Percentiles rank a stretch among this genome's conserved stretches.
Evolutionary conservation across 2,797 vertebrate genomes (phyloP).

Genomic region (Onychomys leucogaster): DNA sequence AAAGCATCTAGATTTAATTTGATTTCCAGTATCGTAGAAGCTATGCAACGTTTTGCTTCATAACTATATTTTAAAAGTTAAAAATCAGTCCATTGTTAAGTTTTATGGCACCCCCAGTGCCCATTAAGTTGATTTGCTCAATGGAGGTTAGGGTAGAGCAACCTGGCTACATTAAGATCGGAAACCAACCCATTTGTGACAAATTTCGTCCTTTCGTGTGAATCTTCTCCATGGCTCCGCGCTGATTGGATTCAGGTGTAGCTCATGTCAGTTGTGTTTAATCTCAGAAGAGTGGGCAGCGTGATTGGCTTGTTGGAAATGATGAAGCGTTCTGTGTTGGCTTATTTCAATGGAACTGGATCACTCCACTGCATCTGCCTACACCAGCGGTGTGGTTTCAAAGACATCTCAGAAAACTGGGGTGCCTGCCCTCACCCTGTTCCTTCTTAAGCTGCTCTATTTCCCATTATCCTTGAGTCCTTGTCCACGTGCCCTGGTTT

Average conservation of each 20-base stretch:
- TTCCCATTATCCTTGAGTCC: slow-evolving; percentile 85
- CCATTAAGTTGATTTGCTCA: slow-evolving; percentile 92
- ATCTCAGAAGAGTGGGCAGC: slow-evolving; percentile 85
- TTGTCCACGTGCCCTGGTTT: slow-evolving; percentile 85
- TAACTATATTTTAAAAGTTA: slow-evolving; percentile 91
- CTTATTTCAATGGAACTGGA: slow-evolving; percentile 65
- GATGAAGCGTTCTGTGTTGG: slow-evolving; percentile 71
- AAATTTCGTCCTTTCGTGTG: slow-evolving; percentile 88
- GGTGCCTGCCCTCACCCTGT: slow-evolving; percentile 70
- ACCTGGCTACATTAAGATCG: slow-evolving; percentile 88
- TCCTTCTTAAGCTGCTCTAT: slow-evolving; percentile 70
- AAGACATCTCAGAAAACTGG: slow-evolving; percentile 68
- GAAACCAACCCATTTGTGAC: slow-evolving; percentile 90
- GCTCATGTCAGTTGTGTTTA: slow-evolving; percentile 86
- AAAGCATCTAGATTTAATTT: slow-evolving; percentile 93
- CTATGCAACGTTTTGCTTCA: slow-evolving; percentile 90
- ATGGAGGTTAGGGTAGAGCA: slow-evolving; percentile 89
- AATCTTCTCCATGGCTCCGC: slow-evolving; percentile 87
- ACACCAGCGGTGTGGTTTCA: slow-evolving; percentile 53
- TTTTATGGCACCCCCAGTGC: slow-evolving; percentile 91
- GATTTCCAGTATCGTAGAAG: slow-evolving; percentile 91
- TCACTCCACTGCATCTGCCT: slow-evolving; percentile 53
- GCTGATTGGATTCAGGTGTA: slow-evolving; percentile 93
- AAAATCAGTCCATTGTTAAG: slow-evolving; percentile 90
- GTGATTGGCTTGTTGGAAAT: slow-evolving; percentile 83